These are phyloP conservation scores for Lithophane socia DNA, from an alignment of 2,888 invertebrate genomes.

Conservation along the genomic window DNA sequence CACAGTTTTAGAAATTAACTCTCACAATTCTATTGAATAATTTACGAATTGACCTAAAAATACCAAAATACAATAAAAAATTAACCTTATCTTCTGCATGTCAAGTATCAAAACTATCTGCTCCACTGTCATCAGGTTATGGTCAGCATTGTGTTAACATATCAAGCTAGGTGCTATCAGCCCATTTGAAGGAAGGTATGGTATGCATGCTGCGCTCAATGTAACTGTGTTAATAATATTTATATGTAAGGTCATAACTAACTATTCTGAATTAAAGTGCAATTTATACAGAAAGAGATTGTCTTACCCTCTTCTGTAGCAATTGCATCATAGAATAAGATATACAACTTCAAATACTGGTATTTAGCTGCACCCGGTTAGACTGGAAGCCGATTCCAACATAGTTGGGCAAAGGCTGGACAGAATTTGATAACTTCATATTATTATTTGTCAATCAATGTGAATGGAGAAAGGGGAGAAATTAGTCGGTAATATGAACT, in stretches of 20 bases:
- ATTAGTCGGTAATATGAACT: not conserved
- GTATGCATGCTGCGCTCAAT: conserved; percentile 57
- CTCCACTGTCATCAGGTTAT: conserved; percentile 36
- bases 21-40: too few species aligned
- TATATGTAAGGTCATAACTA: conserved; percentile 36
- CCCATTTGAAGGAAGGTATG: conserved; percentile 42
- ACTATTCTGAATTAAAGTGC: not conserved
- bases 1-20: not conserved
- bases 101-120: conserved; percentile 49
- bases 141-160: conserved; percentile 51
- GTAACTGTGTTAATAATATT: conserved; percentile 30
- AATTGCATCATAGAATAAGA: not conserved
- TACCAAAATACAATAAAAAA: not conserved
- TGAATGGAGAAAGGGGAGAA: not conserved
- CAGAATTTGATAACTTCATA: too few species aligned
- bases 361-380: not conserved
- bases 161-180: conserved; percentile 27
- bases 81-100: not conserved
- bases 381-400: not conserved
- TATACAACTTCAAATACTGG: not conserved
- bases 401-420: not conserved
- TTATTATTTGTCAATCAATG: not conserved
- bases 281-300: not conserved
- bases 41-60: not conserved
- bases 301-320: not conserved